These are phyloP conservation scores for Laticauda colubrina DNA, from an alignment of 2,113 vertebrate species.

Conservation along the genomic window DNA sequence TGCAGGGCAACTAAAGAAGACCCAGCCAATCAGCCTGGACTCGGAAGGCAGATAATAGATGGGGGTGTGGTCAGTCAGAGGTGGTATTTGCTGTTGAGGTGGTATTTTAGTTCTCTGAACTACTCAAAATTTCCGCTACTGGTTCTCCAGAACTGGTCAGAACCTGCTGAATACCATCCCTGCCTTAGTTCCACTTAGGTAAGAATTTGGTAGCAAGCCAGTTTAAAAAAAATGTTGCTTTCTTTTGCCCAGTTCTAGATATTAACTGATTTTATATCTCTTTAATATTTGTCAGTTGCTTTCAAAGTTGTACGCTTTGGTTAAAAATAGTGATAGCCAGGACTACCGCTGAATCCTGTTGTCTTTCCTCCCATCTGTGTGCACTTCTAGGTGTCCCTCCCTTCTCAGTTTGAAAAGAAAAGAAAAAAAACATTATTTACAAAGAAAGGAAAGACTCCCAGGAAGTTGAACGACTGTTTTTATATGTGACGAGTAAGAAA, in stretches of 20 bases:
- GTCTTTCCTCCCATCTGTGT: not conserved
- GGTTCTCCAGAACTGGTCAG: no score
- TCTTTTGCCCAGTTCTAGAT: not conserved
- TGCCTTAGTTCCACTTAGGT: not conserved
- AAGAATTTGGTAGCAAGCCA: not conserved
- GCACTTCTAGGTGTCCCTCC: not conserved
- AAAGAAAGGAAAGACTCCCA: conserved; percentile 3
- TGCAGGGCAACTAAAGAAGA: no score
- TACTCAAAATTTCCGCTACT: no score
- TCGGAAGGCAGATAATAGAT: no score
- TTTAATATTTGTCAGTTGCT: not conserved
- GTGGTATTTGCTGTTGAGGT: no score
- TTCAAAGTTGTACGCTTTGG: not conserved
- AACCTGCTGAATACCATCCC: no score
- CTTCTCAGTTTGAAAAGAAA: not conserved
- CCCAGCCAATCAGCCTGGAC: no score
- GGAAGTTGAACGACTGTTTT: conserved; percentile 9
- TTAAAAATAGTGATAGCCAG: not conserved
- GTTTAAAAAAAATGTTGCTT: not conserved
- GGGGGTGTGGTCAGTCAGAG: no score
- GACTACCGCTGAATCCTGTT: not conserved
- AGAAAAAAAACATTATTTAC: not conserved
- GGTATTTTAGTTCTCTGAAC: no score
- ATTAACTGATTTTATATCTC: not conserved
- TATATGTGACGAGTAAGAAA: conserved; percentile 1